Percentiles rank a stretch among this genome's conserved stretches.
These are phyloP conservation scores for Sebastes itinus DNA, from an alignment of 2,797 vertebrate genomes.

Conservation along the genomic window DNA sequence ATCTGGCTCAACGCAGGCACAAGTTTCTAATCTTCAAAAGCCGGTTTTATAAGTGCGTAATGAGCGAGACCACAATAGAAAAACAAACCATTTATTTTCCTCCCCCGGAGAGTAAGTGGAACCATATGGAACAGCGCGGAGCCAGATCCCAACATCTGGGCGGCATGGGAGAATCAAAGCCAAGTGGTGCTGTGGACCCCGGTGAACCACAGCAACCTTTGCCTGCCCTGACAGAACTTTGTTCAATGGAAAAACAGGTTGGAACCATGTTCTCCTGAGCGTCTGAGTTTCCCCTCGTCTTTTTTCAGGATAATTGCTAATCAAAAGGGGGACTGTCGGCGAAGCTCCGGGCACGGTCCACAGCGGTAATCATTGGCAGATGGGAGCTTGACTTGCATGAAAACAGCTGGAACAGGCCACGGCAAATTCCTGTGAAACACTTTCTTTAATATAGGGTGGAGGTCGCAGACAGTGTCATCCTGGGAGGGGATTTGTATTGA, in stretches of 20 bases:
- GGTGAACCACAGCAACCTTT: conserved; percentile 71
- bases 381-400: conserved; percentile 62
- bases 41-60: conserved; percentile 82
- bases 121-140: conserved; percentile 71
- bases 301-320: conserved; percentile 78
- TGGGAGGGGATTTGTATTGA: conserved; percentile 45
- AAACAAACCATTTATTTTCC: conserved; percentile 84
- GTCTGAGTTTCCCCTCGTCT: conserved; percentile 47
- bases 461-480: conserved; percentile 71
- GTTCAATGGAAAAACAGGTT: conserved; percentile 70
- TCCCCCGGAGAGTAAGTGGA: conserved; percentile 77
- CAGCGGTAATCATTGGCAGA: conserved; percentile 77
- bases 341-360: conserved; percentile 62
- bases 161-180: conserved; percentile 74
- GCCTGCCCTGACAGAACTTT: conserved; percentile 66
- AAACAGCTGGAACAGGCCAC: conserved; percentile 69
- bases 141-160: conserved; percentile 78
- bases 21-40: conserved; percentile 85
- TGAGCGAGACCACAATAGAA: conserved; percentile 82
- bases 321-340: conserved; percentile 76
- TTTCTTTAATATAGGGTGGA: conserved; percentile 58
- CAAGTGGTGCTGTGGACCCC: conserved; percentile 71
- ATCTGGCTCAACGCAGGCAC: conserved; percentile 73
- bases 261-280: conserved; percentile 65
- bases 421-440: conserved; percentile 61